These are phyloP conservation scores for Acipenser ruthenus DNA, from an alignment of 2,797 vertebrate genomes.

Conservation along the genomic window DNA sequence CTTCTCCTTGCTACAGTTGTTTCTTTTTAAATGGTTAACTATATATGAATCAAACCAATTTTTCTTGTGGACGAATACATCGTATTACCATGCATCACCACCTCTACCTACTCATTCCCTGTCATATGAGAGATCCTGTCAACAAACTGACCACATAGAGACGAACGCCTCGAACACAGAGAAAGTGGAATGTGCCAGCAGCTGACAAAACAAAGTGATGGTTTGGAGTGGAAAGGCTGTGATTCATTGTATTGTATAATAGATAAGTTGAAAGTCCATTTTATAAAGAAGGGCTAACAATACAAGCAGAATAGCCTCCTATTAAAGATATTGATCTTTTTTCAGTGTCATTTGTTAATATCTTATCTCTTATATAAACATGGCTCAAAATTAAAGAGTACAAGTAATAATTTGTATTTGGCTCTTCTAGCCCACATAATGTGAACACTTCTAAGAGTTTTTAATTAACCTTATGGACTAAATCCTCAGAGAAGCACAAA, in stretches of 20 bases:
- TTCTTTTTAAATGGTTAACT: background rate
- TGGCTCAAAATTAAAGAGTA: slow-evolving; percentile 23
- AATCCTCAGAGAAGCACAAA: background rate
- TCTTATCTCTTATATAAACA: slow-evolving; percentile 12
- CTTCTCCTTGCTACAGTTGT: background rate
- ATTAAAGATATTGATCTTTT: slow-evolving; percentile 4
- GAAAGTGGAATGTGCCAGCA: slow-evolving; percentile 55
- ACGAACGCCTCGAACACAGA: slow-evolving; percentile 30
- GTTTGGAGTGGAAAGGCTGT: slow-evolving; percentile 36
- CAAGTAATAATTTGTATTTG: background rate
- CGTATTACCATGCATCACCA: slow-evolving; percentile 20
- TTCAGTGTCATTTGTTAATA: slow-evolving; percentile 9
- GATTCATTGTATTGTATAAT: slow-evolving; percentile 34
- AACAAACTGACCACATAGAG: slow-evolving; percentile 37
- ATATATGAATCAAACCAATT: slow-evolving; percentile 19
- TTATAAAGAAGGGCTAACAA: slow-evolving; percentile 36
- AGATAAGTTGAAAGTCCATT: slow-evolving; percentile 49
- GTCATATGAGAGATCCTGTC: slow-evolving; percentile 45
- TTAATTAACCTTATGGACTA: slow-evolving; percentile 1
- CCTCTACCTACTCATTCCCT: slow-evolving; percentile 22
- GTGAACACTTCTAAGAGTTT: too few relatives aligned
- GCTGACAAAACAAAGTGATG: slow-evolving; percentile 65
- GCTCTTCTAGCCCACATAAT: too few relatives aligned
- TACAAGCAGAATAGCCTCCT: slow-evolving; percentile 26
- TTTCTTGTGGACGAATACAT: slow-evolving; percentile 17